These are phyloP conservation scores for Apis florea DNA, from an alignment of 1,140 invertebrate species.

Conservation along the genomic window DNA sequence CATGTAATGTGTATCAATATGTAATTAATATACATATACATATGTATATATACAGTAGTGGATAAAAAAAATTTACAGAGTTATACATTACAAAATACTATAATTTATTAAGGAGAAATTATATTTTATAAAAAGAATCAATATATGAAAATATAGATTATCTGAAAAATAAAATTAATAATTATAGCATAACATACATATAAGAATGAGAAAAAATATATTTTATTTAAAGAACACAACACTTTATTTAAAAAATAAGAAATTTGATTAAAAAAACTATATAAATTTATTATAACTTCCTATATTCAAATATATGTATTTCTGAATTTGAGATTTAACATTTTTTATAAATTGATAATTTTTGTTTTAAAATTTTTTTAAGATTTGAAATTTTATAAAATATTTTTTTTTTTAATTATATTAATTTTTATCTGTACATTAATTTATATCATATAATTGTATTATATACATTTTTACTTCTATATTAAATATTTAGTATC, in stretches of 20 bases:
- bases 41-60: conserved; percentile 7
- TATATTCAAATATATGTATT: not conserved
- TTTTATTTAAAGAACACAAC: not conserved
- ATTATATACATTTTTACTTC: not conserved
- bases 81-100: not conserved
- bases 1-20: conserved; percentile 70
- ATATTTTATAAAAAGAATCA: conserved; percentile 12
- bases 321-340: not conserved
- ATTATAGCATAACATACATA: not conserved
- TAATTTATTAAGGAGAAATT: conserved; percentile 13
- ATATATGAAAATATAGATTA: not conserved
- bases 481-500: not conserved
- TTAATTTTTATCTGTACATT: too few species aligned
- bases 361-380: not conserved
- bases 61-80: not conserved
- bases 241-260: not conserved
- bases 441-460: not conserved
- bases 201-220: not conserved
- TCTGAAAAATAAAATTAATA: not conserved
- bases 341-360: not conserved
- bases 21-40: conserved; percentile 44
- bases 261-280: not conserved
- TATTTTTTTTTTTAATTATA: too few species aligned
- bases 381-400: not conserved
- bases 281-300: not conserved